Evolutionary conservation across 2,888 invertebrate genomes (phyloP).

Genomic region (Yponomeuta sedellus): DNA sequence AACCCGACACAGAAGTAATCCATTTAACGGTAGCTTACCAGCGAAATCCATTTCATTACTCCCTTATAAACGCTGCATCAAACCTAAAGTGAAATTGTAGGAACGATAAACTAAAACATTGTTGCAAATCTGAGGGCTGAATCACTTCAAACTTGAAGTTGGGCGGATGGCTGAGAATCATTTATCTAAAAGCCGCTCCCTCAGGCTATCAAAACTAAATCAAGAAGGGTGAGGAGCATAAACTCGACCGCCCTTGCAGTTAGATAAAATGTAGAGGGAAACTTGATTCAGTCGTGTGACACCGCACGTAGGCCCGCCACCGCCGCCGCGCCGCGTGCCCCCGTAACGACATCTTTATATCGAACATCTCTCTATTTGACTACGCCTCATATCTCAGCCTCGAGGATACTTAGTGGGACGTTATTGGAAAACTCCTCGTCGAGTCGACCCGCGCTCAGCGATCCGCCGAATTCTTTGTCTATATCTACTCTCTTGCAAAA

Average conservation of each 20-base stretch:
- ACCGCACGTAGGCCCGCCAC: conserved; percentile 42
- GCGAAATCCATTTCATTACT: conserved; percentile 61
- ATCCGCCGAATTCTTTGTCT: conserved; percentile 9
- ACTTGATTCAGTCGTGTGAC: conserved; percentile 70
- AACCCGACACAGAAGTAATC: neutral
- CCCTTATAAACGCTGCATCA: conserved; percentile 52
- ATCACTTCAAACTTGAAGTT: conserved; percentile 31
- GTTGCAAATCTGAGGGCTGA: conserved; percentile 51
- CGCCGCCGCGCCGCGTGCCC: conserved; percentile 26
- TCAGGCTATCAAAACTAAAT: conserved; percentile 73
- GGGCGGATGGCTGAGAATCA: conserved; percentile 38
- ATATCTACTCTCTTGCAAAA: conserved; percentile 1
- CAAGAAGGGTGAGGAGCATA: conserved; percentile 69
- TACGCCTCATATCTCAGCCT: conserved; percentile 61
- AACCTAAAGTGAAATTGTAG: conserved; percentile 40
- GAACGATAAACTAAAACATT: conserved; percentile 57
- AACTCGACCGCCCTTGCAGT: conserved; percentile 71
- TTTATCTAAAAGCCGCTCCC: conserved; percentile 72
- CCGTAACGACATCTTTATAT: conserved; percentile 64
- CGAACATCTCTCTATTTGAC: conserved; percentile 64
- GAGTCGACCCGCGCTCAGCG: conserved; percentile 30
- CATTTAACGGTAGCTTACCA: conserved; percentile 49
- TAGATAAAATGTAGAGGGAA: conserved; percentile 71
- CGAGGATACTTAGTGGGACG: conserved; percentile 55
- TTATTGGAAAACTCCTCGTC: conserved; percentile 54